Conservation (phyloP, 2,888 invertebrate genomes). For the Stenodema calcarata region DNA sequence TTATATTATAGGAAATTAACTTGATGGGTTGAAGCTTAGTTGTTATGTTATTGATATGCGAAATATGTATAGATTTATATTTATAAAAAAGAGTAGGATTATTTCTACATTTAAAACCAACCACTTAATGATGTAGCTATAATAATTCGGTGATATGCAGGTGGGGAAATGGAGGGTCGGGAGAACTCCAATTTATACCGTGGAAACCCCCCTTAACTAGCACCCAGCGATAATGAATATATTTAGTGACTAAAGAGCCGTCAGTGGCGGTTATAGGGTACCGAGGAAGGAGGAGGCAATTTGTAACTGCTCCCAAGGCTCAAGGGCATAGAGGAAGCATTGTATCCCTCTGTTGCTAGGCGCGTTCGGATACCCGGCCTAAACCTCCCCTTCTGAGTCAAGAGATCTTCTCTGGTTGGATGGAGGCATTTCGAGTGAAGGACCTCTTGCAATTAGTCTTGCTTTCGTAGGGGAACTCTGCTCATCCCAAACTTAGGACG, state of each 20-base stretch:
- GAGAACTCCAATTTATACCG: neutral
- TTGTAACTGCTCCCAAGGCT: neutral
- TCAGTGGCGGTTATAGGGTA: neutral
- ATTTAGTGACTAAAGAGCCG: neutral
- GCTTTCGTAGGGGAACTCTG: neutral
- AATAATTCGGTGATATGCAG: neutral
- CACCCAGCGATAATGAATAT: neutral
- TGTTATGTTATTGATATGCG: no score
- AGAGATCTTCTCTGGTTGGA: neutral
- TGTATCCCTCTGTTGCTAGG: constrained; percentile 1
- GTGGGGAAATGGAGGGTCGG: neutral
- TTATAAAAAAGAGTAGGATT: no score
- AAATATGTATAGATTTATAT: no score
- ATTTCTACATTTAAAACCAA: neutral
- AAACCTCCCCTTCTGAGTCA: neutral
- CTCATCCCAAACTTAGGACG: neutral
- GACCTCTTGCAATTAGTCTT: neutral
- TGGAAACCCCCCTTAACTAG: neutral
- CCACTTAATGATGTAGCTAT: neutral
- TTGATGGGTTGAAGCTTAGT: no score
- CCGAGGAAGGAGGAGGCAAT: neutral
- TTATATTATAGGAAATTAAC: no score
- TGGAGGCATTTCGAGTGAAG: neutral
- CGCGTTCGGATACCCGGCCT: neutral
- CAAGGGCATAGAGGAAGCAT: neutral